Percentiles rank a stretch among this genome's conserved stretches.
Conservation (phyloP, 2,888 invertebrate genomes). For the Dermolepida albohirtum region DNA sequence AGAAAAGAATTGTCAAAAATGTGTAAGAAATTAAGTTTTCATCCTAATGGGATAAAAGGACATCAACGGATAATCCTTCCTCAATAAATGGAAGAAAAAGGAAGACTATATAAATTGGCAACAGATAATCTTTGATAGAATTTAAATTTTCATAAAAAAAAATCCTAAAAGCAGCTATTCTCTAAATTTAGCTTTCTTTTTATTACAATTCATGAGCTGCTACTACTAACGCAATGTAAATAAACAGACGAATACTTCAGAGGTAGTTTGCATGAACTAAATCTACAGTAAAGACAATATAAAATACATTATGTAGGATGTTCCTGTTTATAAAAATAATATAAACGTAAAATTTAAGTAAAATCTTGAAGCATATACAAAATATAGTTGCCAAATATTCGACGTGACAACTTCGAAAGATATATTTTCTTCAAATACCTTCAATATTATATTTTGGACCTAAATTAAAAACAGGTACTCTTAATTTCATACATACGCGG, state of each 20-base stretch:
- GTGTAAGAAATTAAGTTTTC: neutral
- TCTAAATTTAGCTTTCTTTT: no score
- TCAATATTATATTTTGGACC: constrained; percentile 16
- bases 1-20: neutral
- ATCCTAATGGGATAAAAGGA: no score
- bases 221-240: constrained; percentile 1
- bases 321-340: constrained; percentile 23
- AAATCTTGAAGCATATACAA: constrained; percentile 19
- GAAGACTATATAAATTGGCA: neutral
- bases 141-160: no score
- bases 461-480: constrained; percentile 28
- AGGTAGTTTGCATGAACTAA: constrained; percentile 43
- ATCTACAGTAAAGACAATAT: constrained; percentile 43
- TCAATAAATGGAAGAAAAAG: no score
- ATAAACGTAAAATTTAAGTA: constrained; percentile 16
- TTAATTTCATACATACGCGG: constrained; percentile 70
- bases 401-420: neutral
- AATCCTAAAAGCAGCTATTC: no score
- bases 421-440: neutral
- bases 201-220: neutral
- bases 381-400: constrained; percentile 7
- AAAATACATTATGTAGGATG: constrained; percentile 24
- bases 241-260: constrained; percentile 22
- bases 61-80: no score
- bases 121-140: no score